Evolutionary conservation across 1,140 invertebrate species (phyloP).

Genomic region (Metopolophium dirhodum): DNA sequence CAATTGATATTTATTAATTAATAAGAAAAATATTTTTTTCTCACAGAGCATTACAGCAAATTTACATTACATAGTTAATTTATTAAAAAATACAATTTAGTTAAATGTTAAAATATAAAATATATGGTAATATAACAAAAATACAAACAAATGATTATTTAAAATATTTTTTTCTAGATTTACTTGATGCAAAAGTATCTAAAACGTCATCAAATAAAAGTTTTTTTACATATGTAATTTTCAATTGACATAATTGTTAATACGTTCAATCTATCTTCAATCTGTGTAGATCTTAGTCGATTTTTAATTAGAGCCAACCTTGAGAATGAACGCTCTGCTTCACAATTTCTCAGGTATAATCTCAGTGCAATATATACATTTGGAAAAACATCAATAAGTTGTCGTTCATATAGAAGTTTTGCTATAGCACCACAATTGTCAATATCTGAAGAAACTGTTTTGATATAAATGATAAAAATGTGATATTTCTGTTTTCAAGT

Average conservation of each 20-base stretch:
- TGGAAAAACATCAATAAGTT: background rate
- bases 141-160: too few relatives aligned
- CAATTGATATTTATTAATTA: too few relatives aligned
- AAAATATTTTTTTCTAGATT: too few relatives aligned
- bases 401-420: background rate
- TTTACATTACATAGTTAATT: too few relatives aligned
- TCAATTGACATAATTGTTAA: background rate
- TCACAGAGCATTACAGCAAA: background rate
- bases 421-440: background rate
- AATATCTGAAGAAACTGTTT: background rate
- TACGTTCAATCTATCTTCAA: background rate
- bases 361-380: background rate
- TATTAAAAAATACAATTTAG: too few relatives aligned
- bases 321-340: background rate
- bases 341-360: slow-evolving; percentile 1
- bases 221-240: background rate
- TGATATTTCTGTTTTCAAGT: background rate
- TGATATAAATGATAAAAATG: background rate
- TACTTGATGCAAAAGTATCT: too few relatives aligned
- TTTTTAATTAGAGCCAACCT: too few relatives aligned
- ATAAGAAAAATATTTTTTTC: too few relatives aligned
- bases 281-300: background rate
- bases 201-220: too few relatives aligned
- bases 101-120: background rate
- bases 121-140: too few relatives aligned